Conservation (phyloP, 1,140 invertebrate species). For the Coptotermes formosanus region DNA sequence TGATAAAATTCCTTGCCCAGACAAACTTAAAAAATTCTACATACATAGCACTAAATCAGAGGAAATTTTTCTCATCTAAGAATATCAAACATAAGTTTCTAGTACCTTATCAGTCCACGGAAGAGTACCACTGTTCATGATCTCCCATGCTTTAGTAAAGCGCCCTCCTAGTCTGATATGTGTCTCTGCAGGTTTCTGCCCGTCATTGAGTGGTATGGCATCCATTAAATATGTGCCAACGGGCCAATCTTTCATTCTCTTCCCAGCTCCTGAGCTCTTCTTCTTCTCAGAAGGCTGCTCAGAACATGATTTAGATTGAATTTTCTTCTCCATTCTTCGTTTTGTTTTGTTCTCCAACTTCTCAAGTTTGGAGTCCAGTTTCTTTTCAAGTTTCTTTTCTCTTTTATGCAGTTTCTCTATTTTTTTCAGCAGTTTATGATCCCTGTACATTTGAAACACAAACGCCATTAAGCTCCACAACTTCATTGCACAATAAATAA, state of each 20-base stretch:
- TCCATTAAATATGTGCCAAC: conserved; percentile 40
- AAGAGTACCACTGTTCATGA: conserved; percentile 43
- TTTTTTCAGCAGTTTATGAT: conserved; percentile 37
- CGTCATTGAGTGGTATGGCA: conserved; percentile 38
- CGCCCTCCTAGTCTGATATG: conserved; percentile 43
- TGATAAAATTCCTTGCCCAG: no score
- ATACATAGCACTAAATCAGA: no score
- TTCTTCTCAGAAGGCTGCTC: conserved; percentile 24
- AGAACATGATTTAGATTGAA: background rate
- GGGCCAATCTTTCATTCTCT: background rate
- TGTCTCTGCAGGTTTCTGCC: conserved; percentile 34
- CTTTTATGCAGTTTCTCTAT: conserved; percentile 37
- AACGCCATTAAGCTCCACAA: background rate
- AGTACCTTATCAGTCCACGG: conserved; percentile 42
- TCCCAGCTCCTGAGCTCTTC: background rate
- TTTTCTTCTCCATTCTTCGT: conserved; percentile 45
- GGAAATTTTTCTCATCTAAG: no score
- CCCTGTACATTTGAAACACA: conserved; percentile 31
- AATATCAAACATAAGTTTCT: background rate
- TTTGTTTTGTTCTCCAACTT: conserved; percentile 46
- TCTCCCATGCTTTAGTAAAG: conserved; percentile 45
- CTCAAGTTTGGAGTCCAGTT: conserved; percentile 44
- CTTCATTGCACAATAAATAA: no score
- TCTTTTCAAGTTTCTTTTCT: conserved; percentile 43
- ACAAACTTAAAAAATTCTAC: no score